Base-by-base conservation (phyloP, 2,888 invertebrate species). In the Diachrysia chrysitis region DNA sequence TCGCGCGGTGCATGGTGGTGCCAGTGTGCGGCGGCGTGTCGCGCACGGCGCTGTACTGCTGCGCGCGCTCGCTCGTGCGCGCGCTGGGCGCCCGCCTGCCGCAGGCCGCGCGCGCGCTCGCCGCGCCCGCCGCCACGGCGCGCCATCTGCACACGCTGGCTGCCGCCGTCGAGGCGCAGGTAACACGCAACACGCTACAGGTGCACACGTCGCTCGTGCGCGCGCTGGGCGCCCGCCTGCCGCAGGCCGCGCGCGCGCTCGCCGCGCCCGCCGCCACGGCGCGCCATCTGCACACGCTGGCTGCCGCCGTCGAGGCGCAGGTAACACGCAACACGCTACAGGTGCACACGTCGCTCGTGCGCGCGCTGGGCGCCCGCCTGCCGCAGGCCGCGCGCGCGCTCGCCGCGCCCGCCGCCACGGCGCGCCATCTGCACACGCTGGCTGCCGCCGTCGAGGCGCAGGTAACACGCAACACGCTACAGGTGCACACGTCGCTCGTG, bases 141-240 rank as follows among this genome's bases (percentile, higher is more conserved):
- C 85, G 95, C 12, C 97, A 97, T 74, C 96, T 97, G 85, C 97
- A 97, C 90, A 96, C 96, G 66, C 96, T 97, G 76, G 97, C 97
- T 73, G 93, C 92, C 17, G 95, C 95, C 2, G 91, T 96, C 76
- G 84, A 90, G 63, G 86, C 87, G 0, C 87, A 93, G 87, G 83
- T 86, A 68, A 14, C 76, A 0, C 89, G 89, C 56, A 76, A 79
- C 0, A 90, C 92, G 65, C 89, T 94, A 90, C 87, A 85, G 88
- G 69, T 91, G 92, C 85, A 77, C 90, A 76, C 88, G 90, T 83
- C 90, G 77, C 89, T 94, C 56, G 76, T 87, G 78, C 87, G 89
- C 25, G 82, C 87, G 78, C 88, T 94, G 64, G n/a, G 63, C 72
- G 85, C 48, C 86, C 93, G 81, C 85, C 88, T 35, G 54, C 83